These are phyloP conservation scores for Sipha maydis DNA, from an alignment of 2,888 invertebrate genomes.

Conservation along the genomic window DNA sequence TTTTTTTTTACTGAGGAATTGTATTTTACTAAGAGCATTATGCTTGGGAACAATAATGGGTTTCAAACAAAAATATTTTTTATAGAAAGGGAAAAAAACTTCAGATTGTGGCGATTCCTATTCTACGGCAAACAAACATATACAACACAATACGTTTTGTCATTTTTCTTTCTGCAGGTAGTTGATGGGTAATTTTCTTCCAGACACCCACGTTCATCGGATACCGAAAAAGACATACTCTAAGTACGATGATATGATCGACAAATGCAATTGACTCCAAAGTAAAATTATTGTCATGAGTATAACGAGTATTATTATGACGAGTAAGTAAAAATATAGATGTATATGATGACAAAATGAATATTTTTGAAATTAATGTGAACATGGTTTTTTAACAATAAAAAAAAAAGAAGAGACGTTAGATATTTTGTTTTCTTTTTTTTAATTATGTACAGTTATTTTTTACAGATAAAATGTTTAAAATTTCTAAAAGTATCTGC, in stretches of 20 bases:
- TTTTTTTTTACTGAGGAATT: not conserved
- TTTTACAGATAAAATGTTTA: no score
- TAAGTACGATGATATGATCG: not conserved
- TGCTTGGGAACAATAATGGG: not conserved
- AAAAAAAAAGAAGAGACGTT: no score
- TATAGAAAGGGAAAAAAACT: not conserved
- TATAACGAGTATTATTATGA: no score
- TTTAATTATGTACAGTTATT: no score
- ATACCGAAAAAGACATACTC: not conserved
- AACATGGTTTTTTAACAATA: no score
- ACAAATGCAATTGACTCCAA: not conserved
- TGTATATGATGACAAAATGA: no score
- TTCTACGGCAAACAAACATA: not conserved
- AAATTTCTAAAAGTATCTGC: no score
- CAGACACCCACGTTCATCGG: not conserved
- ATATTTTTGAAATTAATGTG: no score
- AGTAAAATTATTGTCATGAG: no score
- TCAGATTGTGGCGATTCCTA: not conserved
- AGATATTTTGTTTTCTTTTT: no score
- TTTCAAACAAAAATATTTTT: not conserved
- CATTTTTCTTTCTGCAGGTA: not conserved
- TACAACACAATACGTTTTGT: not conserved
- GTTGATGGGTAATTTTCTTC: slow-evolving; percentile 4
- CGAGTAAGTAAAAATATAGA: no score
- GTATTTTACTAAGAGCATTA: not conserved